These are phyloP conservation scores for Gallinago stenura DNA, from an alignment of 2,797 vertebrate species.

Conservation along the genomic window DNA sequence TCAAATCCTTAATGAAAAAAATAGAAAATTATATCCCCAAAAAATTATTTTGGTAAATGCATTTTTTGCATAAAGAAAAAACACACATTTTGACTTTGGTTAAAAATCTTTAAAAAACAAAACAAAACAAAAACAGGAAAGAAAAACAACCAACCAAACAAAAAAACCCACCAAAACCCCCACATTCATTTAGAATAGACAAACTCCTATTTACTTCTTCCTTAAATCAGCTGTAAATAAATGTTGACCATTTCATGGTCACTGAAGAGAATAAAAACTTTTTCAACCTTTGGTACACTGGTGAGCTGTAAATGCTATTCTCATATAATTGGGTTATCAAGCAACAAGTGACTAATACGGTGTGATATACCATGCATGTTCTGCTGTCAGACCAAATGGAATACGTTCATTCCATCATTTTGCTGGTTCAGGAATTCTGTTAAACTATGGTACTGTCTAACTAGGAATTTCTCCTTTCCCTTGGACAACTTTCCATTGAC, in stretches of 20 bases:
- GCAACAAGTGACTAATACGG: background rate
- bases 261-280: background rate
- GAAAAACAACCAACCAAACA: no score
- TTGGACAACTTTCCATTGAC: background rate
- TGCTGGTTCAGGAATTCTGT: background rate
- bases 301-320: background rate
- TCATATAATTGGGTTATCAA: background rate
- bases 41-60: background rate
- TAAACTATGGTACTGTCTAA: background rate
- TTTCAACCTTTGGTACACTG: background rate
- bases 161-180: no score
- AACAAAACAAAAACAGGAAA: no score
- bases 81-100: fast-evolving
- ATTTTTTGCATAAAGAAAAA: background rate
- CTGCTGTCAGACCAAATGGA: background rate
- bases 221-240: background rate
- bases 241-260: background rate
- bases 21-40: background rate
- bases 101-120: no score
- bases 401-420: background rate
- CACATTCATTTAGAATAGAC: background rate
- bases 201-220: background rate
- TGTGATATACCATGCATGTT: background rate
- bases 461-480: background rate
- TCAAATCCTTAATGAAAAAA: background rate